phyloP scores from a whole-genome alignment of 2,888 invertebrate species.

The Leptinotarsa juncta region DNA sequence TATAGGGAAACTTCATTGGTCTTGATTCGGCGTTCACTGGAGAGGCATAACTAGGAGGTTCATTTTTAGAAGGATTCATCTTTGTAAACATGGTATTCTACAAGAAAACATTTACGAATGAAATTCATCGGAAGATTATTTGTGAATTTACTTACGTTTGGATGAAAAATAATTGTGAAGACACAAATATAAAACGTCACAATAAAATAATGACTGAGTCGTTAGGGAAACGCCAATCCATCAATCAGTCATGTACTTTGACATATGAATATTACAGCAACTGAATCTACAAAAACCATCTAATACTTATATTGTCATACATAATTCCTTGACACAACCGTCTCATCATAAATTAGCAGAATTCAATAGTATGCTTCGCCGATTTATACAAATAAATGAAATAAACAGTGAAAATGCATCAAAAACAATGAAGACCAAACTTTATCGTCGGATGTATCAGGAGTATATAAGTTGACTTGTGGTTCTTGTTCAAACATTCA shows the following conservation, averaged over 20 bases:
- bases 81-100: constrained; percentile 4
- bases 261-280: not conserved
- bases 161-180: not conserved
- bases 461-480: too few relatives aligned
- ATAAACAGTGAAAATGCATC: too few relatives aligned
- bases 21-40: constrained; percentile 41
- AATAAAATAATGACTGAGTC: not conserved
- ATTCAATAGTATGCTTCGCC: too few relatives aligned
- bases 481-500: too few relatives aligned
- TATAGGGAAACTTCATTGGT: constrained; percentile 74
- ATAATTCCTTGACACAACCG: too few relatives aligned
- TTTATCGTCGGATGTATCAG: too few relatives aligned
- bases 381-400: too few relatives aligned
- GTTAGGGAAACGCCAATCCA: not conserved
- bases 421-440: too few relatives aligned
- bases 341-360: too few relatives aligned
- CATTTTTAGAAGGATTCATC: constrained; percentile 7
- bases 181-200: not conserved
- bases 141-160: not conserved
- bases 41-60: constrained; percentile 10
- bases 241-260: not conserved
- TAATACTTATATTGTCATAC: too few relatives aligned
- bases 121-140: not conserved
- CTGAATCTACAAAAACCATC: too few relatives aligned
- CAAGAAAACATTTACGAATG: not conserved